Base-by-base conservation (phyloP, 2,113 vertebrate genomes). In the Aphelocoma coerulescens region DNA sequence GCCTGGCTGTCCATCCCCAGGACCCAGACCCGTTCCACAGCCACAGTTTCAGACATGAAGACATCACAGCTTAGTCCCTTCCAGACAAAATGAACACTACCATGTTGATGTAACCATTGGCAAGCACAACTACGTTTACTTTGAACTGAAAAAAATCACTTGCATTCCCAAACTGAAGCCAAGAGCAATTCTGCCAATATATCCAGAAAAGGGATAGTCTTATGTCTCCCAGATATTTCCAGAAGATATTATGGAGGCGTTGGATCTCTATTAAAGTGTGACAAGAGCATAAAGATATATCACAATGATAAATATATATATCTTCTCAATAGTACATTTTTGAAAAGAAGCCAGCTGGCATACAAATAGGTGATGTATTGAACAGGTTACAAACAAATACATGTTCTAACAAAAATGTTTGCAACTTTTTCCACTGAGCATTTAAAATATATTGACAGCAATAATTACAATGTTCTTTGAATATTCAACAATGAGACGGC, bases 381-480 rank as follows among this genome's bases (percentile, higher is more conserved):
- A 93, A 90, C 52, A 96, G 83, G 96, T 93, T 91, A 95, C 62
- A 92, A 95, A 92, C 76, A 95, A 89, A 86, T 81, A 81, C 76
- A 58, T 30, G 37, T 78, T 91, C 76, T 62, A 86, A 87, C 18
- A 7, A 75, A 92, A 86, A 65, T 18, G 57, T 87, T 49, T 89
- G 83, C 61, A 95, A 88, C 39, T 75, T 93, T 89, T 94, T 93
- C 85, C 91, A 91, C 58, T 58, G 46, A 78, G 58, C 58, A 65
- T 57, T 92, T 93, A 92, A 88, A 84, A 89, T 61, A 91, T n/a
- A 93, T 59, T 84, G 88, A 75, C 69, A 92, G 69, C 54, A 88
- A 69, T 78, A 96, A 86, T 86, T 91, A 85, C 54, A 65, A 58
- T 54, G 73, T 84, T 85, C 66, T 84, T 66, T 84, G 80, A 84